Evolutionary conservation across 2,797 vertebrate genomes (phyloP), one percentile per base, ranked within the genome.

Genomic region (Craterocephalus amniculus): DNA sequence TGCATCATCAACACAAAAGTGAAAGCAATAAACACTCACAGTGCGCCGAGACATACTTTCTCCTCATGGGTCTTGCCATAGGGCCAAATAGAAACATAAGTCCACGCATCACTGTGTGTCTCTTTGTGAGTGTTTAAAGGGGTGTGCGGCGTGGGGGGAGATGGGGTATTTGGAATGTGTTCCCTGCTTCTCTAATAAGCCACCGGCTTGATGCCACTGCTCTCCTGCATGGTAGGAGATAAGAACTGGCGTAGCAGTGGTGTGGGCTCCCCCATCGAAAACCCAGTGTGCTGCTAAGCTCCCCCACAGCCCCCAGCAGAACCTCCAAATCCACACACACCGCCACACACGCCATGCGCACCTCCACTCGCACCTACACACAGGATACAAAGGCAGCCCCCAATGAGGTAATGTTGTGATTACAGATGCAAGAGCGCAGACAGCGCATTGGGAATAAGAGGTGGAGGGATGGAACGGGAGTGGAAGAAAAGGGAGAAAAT

Each of bases 211-310:
- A 86, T 92, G 92, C 91, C 91, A 91, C 88, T 74, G 87, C 78
- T 89, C 89, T 91, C 92, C 94, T 94, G 92, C 89, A 92, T 85
- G 84, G 88, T 85, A 88, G 81, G 79, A 93, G 94, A 95, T 94
- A 94, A 94, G 93, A 88, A 87, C 83, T 85, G 88, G 92, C 89
- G 91, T 81, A 88, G 90, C 72, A 31, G 69, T 83, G 81, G 89
- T 90, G 83, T 82, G 87, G 76, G 90, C 86, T 93, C 88, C 52
- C 43, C 89, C 86, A 88, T 88, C 89, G 87, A 93, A 93, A 92
- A 91, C 89, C 57, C 86, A 90, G 83, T 87, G 83, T 84, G 85
- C 76, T 43, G 83, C 90, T 92, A 93, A 92, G 91, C 91, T 82
- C 86, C 76, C 66, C 83, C 64, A 78, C 88, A 83, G 88, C 87